A percentile compares a stretch with the other conserved stretches of the same genome.
These are phyloP conservation scores for Thunnus thynnus DNA, from an alignment of 2,113 vertebrate genomes.

Conservation along the genomic window DNA sequence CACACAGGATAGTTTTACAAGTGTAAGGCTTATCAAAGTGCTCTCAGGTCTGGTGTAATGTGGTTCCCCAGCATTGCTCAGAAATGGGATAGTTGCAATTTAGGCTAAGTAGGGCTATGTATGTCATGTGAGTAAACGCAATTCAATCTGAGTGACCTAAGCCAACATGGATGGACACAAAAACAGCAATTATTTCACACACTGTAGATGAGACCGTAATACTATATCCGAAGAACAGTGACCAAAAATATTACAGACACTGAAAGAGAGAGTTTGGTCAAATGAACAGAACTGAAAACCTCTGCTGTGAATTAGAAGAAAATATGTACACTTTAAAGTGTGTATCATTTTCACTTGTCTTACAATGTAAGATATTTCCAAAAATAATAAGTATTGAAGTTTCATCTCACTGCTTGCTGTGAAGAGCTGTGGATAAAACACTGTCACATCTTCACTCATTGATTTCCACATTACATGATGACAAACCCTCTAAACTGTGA, in stretches of 20 bases:
- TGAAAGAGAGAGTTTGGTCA: no score
- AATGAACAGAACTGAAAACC: background rate
- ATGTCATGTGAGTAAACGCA: no score
- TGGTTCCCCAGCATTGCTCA: background rate
- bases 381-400: background rate
- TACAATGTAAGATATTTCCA: no score
- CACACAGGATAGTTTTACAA: constrained; percentile 43
- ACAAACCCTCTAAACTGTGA: background rate
- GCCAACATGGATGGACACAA: no score
- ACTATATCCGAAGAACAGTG: no score
- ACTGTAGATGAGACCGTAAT: no score
- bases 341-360: background rate
- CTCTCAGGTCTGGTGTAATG: background rate
- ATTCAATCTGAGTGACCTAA: no score
- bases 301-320: background rate
- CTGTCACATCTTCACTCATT: constrained; percentile 10
- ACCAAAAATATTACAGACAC: no score
- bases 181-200: no score
- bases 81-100: background rate
- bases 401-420: background rate
- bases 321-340: background rate
- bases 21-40: constrained; percentile 1
- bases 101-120: no score
- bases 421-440: background rate
- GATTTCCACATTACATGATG: background rate